Percentiles rank a stretch among this genome's conserved stretches.
Conservation (phyloP, 2,113 vertebrate genomes). For the Corythornis cristatus region DNA sequence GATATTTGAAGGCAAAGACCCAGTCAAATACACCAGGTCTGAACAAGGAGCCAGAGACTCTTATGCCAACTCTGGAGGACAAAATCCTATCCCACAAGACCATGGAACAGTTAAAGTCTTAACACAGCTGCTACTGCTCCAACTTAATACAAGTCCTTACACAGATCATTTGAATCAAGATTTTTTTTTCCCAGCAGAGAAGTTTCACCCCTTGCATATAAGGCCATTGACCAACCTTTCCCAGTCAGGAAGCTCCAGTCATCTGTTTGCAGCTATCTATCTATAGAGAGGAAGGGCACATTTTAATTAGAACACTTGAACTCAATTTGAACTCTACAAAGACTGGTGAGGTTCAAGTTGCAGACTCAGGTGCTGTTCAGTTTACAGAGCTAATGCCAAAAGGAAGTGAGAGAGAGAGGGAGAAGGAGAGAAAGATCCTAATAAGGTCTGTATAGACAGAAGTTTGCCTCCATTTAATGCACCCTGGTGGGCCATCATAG, state of each 20-base stretch:
- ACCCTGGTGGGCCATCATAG: slow-evolving; percentile 54
- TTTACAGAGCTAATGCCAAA: slow-evolving; percentile 31
- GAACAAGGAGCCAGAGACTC: neutral
- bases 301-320: slow-evolving; percentile 62
- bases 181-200: slow-evolving; percentile 16
- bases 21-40: neutral
- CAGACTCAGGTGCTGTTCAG: slow-evolving; percentile 31
- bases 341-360: slow-evolving; percentile 16
- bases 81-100: neutral
- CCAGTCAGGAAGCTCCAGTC: slow-evolving; percentile 54
- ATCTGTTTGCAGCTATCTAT: slow-evolving; percentile 53
- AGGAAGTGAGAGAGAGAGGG: slow-evolving; percentile 49
- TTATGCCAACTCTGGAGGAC: neutral
- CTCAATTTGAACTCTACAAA: slow-evolving; percentile 44
- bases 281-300: slow-evolving; percentile 47
- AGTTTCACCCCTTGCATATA: slow-evolving; percentile 17
- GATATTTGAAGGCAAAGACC: neutral
- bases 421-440: slow-evolving; percentile 24
- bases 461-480: slow-evolving; percentile 23
- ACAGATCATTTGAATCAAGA: neutral
- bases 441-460: slow-evolving; percentile 21
- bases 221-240: slow-evolving; percentile 55
- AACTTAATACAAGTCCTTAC: neutral
- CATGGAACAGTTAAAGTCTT: neutral
- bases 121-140: neutral